These are phyloP conservation scores for Brachyrhaphis roseni DNA, from an alignment of 2,797 vertebrate species.

Conservation along the genomic window DNA sequence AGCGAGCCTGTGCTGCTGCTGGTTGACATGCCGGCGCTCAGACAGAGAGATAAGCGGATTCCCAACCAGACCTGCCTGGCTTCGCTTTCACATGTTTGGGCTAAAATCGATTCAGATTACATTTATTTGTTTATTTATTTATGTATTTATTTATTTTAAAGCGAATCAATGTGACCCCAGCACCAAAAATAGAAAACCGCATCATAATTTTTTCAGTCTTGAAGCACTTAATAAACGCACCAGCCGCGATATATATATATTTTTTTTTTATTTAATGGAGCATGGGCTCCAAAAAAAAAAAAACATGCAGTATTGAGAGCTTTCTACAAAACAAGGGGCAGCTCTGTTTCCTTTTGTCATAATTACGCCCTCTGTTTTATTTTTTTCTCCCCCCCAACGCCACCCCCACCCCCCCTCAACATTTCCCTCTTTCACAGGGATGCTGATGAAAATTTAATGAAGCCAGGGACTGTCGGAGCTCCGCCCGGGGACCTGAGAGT, in stretches of 20 bases:
- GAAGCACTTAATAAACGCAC: not conserved
- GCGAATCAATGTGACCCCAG: slow-evolving; percentile 63
- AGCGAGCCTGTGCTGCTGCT: slow-evolving; percentile 80
- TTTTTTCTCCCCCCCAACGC: slow-evolving; percentile 64
- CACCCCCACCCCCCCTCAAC: slow-evolving; percentile 72
- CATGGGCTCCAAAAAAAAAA: slow-evolving; percentile 29
- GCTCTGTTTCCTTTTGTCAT: slow-evolving; percentile 85
- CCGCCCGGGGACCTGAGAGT: slow-evolving; percentile 92
- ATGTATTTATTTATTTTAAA: slow-evolving; percentile 68
- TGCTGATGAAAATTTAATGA: slow-evolving; percentile 99
- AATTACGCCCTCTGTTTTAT: slow-evolving; percentile 87
- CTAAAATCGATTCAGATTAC: slow-evolving; percentile 78
- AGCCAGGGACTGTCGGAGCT: slow-evolving; percentile 93
- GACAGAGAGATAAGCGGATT: slow-evolving; percentile 64
- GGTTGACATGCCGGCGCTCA: slow-evolving; percentile 82
- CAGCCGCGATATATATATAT: not conserved
- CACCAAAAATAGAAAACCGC: slow-evolving; percentile 16
- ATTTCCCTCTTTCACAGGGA: slow-evolving; percentile 89
- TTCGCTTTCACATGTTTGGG: slow-evolving; percentile 85
- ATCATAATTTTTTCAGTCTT: slow-evolving; percentile 25
- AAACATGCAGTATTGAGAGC: slow-evolving; percentile 52
- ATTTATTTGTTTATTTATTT: slow-evolving; percentile 62
- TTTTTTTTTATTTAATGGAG: not conserved
- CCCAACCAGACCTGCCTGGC: slow-evolving; percentile 56
- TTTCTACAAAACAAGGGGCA: slow-evolving; percentile 72